phyloP scores from a whole-genome alignment of 2,113 vertebrate species.

The Lepus americanus region DNA sequence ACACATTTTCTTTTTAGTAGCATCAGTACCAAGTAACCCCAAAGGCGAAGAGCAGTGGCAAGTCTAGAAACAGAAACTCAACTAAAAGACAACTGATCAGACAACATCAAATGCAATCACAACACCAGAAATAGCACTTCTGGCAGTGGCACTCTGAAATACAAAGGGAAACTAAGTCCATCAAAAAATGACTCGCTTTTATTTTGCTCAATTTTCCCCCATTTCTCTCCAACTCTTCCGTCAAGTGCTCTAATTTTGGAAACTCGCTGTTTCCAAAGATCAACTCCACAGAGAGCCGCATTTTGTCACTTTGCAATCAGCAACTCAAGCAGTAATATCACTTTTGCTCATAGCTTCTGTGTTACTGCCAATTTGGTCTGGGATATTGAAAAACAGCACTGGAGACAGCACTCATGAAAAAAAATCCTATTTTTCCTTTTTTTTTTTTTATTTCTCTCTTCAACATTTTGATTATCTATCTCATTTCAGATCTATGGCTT shows the following conservation, averaged over 20 bases:
- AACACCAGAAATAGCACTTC: not conserved
- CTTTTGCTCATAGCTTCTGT: slow-evolving; percentile 59
- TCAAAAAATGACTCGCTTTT: slow-evolving; percentile 62
- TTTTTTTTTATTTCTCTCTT: slow-evolving; percentile 37
- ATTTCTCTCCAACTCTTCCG: not conserved
- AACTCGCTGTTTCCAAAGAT: slow-evolving; percentile 54
- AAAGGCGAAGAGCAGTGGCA: not conserved
- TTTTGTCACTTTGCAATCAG: slow-evolving; percentile 73
- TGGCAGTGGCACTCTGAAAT: not conserved
- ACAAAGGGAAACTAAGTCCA: slow-evolving; percentile 38
- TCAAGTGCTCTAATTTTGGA: slow-evolving; percentile 68
- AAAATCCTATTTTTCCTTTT: slow-evolving; percentile 47
- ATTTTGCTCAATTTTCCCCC: slow-evolving; percentile 30
- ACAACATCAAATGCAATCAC: not conserved
- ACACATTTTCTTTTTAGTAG: not conserved
- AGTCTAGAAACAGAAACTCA: not conserved
- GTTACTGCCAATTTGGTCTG: slow-evolving; percentile 61
- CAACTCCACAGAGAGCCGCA: slow-evolving; percentile 17
- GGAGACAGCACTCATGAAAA: not conserved
- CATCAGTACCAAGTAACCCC: not conserved
- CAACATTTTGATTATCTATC: slow-evolving; percentile 53
- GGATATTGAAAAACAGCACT: slow-evolving; percentile 64
- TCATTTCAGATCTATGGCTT: slow-evolving; percentile 53
- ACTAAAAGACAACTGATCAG: not conserved
- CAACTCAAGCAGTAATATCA: slow-evolving; percentile 46